Base-by-base conservation (phyloP, 2,797 vertebrate genomes). In the Myotis pilosus region DNA sequence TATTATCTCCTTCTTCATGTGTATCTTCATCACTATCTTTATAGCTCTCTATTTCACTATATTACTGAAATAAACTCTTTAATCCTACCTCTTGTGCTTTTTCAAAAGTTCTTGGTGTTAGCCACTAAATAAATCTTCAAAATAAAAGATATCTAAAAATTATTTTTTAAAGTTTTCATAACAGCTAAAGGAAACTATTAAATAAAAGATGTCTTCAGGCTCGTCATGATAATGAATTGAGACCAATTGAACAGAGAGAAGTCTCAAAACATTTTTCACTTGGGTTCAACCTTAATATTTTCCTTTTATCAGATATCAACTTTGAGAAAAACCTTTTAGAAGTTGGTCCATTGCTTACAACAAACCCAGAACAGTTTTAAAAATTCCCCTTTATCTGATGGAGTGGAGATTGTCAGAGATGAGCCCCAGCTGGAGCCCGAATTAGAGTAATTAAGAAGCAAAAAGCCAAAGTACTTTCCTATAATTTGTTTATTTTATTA, bases 371-470 rank as follows among this genome's bases (percentile, higher is more conserved):
- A 92, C 75, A 93, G 79, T 96, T 96, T 97, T 97, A 97, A 97
- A 91, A 96, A 49, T 95, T 91, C 28, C 22, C 44, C 64, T 95
- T 96, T 98, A 98, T 97, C 97, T 98, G 97, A 98, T 96, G 74
- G 82, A 98, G 78, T 84, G 47, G 97, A 95, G 95, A 97, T 95
- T 95, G 93, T 95, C 75, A 89, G 74, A 89, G 96, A 98, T 88
- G 88, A 92, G 85, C 81, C 89, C 68, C 94, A 98, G 96, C 96
- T 98, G 96, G 96, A 96, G 47, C 88, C 47, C 94, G 97, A 96
- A 94, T 53, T 86, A 78, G 68, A 97, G 95, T 87, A 95, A 95
- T 89, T 95, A 96, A 75, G 60, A 95, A 91, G 83, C 81, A 92
- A 82, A 97, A 97, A 78, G 53, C 13, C 25, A 85, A 66, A 92